A percentile compares a stretch with the other conserved stretches of the same genome.
Conservation (phyloP, 2,797 vertebrate species). For the Rhodeus uyekii region DNA sequence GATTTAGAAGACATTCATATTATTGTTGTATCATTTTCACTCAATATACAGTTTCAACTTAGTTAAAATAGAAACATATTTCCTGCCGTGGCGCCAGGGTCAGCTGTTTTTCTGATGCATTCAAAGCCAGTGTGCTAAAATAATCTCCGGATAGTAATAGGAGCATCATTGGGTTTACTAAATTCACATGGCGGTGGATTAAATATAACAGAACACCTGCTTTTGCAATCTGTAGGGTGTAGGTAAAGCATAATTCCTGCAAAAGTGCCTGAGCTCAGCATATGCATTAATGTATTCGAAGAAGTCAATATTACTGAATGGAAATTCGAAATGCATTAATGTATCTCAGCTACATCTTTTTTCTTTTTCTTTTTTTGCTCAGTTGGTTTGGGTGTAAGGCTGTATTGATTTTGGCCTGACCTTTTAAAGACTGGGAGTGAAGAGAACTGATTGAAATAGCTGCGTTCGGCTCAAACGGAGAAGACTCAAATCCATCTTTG, state of each 20-base stretch:
- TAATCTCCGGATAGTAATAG: constrained; percentile 64
- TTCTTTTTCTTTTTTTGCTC: neutral
- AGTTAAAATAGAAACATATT: constrained; percentile 74
- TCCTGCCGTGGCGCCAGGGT: constrained; percentile 64
- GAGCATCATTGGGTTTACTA: constrained; percentile 65
- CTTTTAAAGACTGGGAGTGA: constrained; percentile 34
- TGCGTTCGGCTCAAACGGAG: neutral
- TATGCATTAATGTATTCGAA: constrained; percentile 4
- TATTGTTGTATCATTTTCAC: constrained; percentile 30
- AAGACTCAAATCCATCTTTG: constrained; percentile 3
- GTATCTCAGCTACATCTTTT: neutral
- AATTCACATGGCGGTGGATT: constrained; percentile 66
- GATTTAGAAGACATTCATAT: constrained; percentile 42
- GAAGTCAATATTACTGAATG: neutral
- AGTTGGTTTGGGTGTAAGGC: constrained; percentile 47
- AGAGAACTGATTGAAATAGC: constrained; percentile 24
- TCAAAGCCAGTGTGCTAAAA: constrained; percentile 68
- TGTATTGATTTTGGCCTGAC: constrained; percentile 54
- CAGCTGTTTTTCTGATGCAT: constrained; percentile 70
- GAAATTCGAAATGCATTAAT: neutral
- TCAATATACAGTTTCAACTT: constrained; percentile 71
- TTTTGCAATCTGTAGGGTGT: constrained; percentile 22
- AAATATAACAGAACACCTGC: constrained; percentile 53
- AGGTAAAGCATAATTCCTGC: constrained; percentile 13
- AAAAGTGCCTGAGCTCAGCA: neutral